Evolutionary conservation across 35 echinoderm and acorn worm species (phyloP), one percentile per base, ranked within the genome.

Genomic region (Heliocidaris erythrogramma): DNA sequence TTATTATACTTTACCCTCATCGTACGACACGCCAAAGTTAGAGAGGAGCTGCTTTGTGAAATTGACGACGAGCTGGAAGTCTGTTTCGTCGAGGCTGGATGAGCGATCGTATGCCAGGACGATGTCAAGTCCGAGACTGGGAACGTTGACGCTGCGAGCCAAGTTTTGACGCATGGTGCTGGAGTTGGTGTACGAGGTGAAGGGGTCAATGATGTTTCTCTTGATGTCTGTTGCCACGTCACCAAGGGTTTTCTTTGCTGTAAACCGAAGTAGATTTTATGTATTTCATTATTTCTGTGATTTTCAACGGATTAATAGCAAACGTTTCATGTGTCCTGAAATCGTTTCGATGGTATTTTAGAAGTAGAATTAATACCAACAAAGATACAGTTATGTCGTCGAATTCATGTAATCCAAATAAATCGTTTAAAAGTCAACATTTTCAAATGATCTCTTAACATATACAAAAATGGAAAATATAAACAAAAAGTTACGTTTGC

Each of bases 31-130:
- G 13, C 93, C 93, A 35, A 94, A 94, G 27, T 94, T 78, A 24
- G 32, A 42, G 69, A 94, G 50, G 7, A 94, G 35, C 18, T 60
- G 30, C 30, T 94, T 94, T 5, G 93, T 78, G 32, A 94, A 94
- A 18, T 60, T 78, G 18, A 94, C 69, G 13, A 49, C 93, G 35
- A 59, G 93, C 12, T 84, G 21, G 59, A 94, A 85, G 49, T 94
- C 93, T 17, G 50, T 60, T 42, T 6, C 6, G 52, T 31, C 52
- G 5, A 94, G 50, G 60, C 93, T 94, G 12, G 93, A 94, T 17
- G 93, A 94, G 11, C 93, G 93, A 78, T 94, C 93, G 31, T 60
- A 94, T 11, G 93, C 93, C 24, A 94, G 69, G 93, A 94, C 69
- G 49, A 94, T 30, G 69, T 94, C 93, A 4, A 94, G 65, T 30